A percentile compares a stretch with the other conserved stretches of the same genome.
phyloP scores from a whole-genome alignment of 2,113 vertebrate species.

The Serinus canaria region DNA sequence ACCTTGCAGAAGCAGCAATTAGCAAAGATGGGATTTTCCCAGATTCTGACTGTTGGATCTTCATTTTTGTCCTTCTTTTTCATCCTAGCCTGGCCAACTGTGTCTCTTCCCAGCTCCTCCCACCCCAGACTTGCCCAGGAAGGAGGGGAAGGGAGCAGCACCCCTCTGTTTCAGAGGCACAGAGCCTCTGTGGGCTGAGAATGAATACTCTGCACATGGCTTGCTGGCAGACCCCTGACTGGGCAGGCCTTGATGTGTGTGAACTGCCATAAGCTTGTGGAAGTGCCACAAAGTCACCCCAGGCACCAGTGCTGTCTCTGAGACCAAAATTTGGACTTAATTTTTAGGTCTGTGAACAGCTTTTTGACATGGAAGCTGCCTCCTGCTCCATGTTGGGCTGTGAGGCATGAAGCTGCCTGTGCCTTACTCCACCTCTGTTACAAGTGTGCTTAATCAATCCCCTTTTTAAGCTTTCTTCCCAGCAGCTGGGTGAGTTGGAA shows the following conservation, averaged over 20 bases:
- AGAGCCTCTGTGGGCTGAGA: background rate
- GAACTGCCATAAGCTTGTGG: background rate
- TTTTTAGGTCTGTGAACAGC: background rate
- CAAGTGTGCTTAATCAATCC: background rate
- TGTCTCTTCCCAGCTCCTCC: background rate
- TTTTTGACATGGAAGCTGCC: background rate
- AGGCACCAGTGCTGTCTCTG: background rate
- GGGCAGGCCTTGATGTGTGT: background rate
- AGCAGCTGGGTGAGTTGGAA: background rate
- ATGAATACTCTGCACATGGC: background rate
- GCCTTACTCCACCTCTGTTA: background rate
- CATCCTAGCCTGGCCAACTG: background rate
- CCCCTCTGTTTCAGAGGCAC: background rate
- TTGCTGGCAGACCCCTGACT: background rate
- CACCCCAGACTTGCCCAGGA: background rate
- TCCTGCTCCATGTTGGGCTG: background rate
- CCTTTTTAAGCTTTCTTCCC: background rate
- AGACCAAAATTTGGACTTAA: background rate
- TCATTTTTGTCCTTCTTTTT: background rate
- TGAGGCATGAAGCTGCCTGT: background rate
- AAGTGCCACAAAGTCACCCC: background rate
- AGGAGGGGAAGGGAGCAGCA: background rate
- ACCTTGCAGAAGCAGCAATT: background rate
- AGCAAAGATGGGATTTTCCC: background rate
- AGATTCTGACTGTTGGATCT: background rate